Evolutionary conservation across 2,888 invertebrate genomes (phyloP).

Genomic region (Caradrina clavipalpis): DNA sequence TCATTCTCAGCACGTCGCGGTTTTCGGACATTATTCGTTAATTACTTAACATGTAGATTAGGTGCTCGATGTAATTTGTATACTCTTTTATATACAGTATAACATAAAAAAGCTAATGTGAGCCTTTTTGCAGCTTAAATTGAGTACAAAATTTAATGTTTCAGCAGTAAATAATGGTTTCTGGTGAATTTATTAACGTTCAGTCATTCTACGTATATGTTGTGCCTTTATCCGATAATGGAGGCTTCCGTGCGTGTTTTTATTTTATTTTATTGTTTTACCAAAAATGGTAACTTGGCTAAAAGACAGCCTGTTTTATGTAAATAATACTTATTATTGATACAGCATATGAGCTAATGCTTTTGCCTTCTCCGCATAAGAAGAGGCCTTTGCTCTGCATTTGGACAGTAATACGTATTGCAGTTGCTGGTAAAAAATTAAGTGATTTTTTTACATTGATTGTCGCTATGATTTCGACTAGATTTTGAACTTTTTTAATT

Average conservation of each 20-base stretch:
- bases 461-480: too few relatives aligned
- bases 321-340: neutral
- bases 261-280: neutral
- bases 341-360: too few relatives aligned
- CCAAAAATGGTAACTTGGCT: neutral
- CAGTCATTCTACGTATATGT: slow-evolving; percentile 15
- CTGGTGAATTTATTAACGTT: slow-evolving; percentile 38
- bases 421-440: too few relatives aligned
- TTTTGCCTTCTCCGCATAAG: too few relatives aligned
- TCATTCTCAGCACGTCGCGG: slow-evolving; percentile 78
- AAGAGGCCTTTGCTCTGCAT: too few relatives aligned
- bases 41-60: slow-evolving; percentile 72
- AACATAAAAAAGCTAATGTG: slow-evolving; percentile 48
- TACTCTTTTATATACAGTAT: slow-evolving; percentile 62
- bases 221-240: slow-evolving; percentile 23
- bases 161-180: slow-evolving; percentile 28
- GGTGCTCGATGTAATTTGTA: slow-evolving; percentile 65
- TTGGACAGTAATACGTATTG: too few relatives aligned
- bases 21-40: slow-evolving; percentile 72
- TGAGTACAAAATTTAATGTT: slow-evolving; percentile 48
- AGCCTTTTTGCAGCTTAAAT: slow-evolving; percentile 51
- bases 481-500: too few relatives aligned
- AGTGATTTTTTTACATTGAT: too few relatives aligned
- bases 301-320: neutral
- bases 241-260: neutral